These are phyloP conservation scores for Periophthalmus modestus DNA, from an alignment of 2,113 vertebrate genomes.

Conservation along the genomic window DNA sequence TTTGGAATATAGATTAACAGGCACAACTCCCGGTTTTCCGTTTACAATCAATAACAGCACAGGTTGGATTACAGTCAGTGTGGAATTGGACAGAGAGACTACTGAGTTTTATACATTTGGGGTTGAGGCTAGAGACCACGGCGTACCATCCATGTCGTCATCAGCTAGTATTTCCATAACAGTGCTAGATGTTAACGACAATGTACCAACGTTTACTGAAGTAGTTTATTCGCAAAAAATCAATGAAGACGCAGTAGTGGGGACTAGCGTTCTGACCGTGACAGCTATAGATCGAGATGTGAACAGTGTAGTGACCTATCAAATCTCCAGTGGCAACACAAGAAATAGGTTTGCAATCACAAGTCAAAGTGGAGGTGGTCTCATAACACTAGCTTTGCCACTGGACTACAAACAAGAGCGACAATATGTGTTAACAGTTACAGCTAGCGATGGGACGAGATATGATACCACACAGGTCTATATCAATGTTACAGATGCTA, in stretches of 20 bases:
- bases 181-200: constrained; percentile 93
- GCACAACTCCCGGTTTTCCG: constrained; percentile 80
- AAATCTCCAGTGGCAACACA: constrained; percentile 96
- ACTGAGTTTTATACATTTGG: constrained; percentile 91
- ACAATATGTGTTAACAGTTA: constrained; percentile 91
- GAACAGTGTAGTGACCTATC: constrained; percentile 95
- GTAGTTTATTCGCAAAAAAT: constrained; percentile 88
- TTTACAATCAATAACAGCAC: constrained; percentile 95
- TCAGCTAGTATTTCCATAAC: constrained; percentile 93
- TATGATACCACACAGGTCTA: constrained; percentile 90
- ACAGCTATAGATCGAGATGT: constrained; percentile 89
- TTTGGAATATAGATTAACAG: constrained; percentile 87
- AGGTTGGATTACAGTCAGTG: constrained; percentile 89
- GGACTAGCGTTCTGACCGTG: constrained; percentile 90
- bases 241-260: constrained; percentile 91
- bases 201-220: constrained; percentile 90
- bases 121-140: constrained; percentile 91
- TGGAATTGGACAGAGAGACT: constrained; percentile 89
- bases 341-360: constrained; percentile 95
- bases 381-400: constrained; percentile 90
- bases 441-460: constrained; percentile 90
- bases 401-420: constrained; percentile 97
- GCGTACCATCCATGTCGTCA: constrained; percentile 87
- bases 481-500: constrained; percentile 95
- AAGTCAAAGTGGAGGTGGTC: constrained; percentile 92